A percentile compares a stretch with the other conserved stretches of the same genome.
These are phyloP conservation scores for Macrophya alboannulata DNA, from an alignment of 2,888 invertebrate genomes.

Conservation along the genomic window DNA sequence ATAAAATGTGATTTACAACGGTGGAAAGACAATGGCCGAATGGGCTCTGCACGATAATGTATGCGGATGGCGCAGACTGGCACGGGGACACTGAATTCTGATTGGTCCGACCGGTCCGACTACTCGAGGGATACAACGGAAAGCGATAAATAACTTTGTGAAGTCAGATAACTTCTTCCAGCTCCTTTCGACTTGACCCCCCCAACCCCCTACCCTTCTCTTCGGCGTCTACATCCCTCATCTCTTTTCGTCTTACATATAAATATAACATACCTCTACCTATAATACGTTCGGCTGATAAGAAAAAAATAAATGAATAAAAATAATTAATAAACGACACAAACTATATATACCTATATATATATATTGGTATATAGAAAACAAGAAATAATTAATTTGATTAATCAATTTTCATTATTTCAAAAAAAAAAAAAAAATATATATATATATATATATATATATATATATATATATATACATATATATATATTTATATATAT, in stretches of 20 bases:
- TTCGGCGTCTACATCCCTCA: neutral
- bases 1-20: conserved; percentile 80
- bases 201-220: conserved; percentile 41
- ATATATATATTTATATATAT: no score
- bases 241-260: conserved; percentile 1
- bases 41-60: conserved; percentile 73
- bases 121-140: conserved; percentile 77
- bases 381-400: no score
- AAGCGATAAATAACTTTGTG: conserved; percentile 61
- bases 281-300: no score
- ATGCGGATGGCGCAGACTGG: conserved; percentile 79
- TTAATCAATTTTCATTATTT: no score
- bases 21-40: conserved; percentile 79
- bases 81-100: conserved; percentile 79
- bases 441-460: no score
- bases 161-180: conserved; percentile 69
- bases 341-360: no score
- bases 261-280: neutral
- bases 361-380: no score
- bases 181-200: conserved; percentile 57
- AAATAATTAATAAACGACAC: no score
- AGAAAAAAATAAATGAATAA: no score
- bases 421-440: no score
- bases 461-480: no score
- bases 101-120: conserved; percentile 79